These are phyloP conservation scores for Bagarius yarrelli DNA, from an alignment of 2,113 vertebrate species.

Conservation along the genomic window DNA sequence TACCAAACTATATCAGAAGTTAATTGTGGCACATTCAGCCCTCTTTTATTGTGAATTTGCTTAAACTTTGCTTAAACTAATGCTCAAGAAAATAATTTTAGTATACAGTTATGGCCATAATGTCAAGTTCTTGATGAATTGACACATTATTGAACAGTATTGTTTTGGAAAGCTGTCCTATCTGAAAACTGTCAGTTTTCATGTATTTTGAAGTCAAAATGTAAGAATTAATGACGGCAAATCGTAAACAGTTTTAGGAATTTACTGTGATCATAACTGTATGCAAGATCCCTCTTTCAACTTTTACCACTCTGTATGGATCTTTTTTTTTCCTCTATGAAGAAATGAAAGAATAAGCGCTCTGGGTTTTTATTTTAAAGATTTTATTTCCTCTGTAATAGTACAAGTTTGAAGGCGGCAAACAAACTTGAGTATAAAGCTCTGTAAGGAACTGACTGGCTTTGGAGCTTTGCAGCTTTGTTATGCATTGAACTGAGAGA, in stretches of 20 bases:
- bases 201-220: neutral
- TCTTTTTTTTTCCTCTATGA: neutral
- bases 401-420: neutral
- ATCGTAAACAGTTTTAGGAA: neutral
- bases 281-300: neutral
- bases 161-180: neutral
- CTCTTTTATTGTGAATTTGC: neutral
- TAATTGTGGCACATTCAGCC: neutral
- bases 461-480: neutral
- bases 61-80: too few relatives aligned
- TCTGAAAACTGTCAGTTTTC: neutral
- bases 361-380: neutral
- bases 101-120: neutral
- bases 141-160: neutral
- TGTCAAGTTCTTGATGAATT: neutral
- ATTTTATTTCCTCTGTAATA: neutral
- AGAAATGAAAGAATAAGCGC: neutral
- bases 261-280: neutral
- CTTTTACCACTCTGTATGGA: neutral
- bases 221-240: neutral
- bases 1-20: neutral
- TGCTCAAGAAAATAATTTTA: too few relatives aligned
- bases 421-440: neutral
- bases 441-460: constrained; percentile 1
- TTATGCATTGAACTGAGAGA: constrained; percentile 13